Evolutionary conservation across 1,140 invertebrate species (phyloP).

Genomic region (Lasaia peninsularis): DNA sequence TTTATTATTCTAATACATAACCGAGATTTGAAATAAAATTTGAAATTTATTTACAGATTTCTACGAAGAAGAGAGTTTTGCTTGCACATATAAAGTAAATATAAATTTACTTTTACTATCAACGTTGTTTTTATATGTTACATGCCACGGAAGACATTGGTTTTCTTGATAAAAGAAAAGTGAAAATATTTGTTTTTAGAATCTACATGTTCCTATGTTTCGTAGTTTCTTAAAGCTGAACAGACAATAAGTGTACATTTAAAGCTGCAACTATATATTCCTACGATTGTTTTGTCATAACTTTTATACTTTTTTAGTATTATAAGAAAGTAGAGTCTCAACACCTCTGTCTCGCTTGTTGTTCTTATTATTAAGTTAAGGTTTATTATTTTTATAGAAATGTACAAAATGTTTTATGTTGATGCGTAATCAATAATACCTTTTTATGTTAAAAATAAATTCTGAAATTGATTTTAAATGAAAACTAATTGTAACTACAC

Average conservation of each 20-base stretch:
- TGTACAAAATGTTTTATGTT: too few species aligned
- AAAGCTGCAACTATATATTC: background rate
- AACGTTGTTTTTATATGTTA: conserved; percentile 34
- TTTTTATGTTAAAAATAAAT: too few species aligned
- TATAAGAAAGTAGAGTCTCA: too few species aligned
- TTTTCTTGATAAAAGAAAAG: conserved; percentile 42
- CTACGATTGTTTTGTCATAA: background rate
- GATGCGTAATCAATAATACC: too few species aligned
- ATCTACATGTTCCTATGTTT: conserved; percentile 25
- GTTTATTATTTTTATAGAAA: too few species aligned
- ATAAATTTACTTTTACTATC: conserved; percentile 32
- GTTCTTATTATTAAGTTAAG: too few species aligned
- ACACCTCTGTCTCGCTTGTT: too few species aligned
- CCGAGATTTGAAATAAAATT: conserved; percentile 4
- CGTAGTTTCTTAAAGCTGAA: conserved; percentile 38
- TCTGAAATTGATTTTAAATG: too few species aligned
- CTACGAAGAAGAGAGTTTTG: conserved; percentile 45
- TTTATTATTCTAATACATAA: background rate
- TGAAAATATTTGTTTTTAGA: conserved; percentile 17
- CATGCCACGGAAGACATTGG: conserved; percentile 24
- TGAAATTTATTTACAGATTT: conserved; percentile 48
- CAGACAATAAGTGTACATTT: conserved; percentile 47
- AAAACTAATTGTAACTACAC: too few species aligned
- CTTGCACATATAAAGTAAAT: conserved; percentile 30
- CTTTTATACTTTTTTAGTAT: background rate